Evolutionary conservation across 2,888 invertebrate genomes (phyloP), one percentile per base, ranked within the genome.

Genomic region (Pseudanteris insignis): DNA sequence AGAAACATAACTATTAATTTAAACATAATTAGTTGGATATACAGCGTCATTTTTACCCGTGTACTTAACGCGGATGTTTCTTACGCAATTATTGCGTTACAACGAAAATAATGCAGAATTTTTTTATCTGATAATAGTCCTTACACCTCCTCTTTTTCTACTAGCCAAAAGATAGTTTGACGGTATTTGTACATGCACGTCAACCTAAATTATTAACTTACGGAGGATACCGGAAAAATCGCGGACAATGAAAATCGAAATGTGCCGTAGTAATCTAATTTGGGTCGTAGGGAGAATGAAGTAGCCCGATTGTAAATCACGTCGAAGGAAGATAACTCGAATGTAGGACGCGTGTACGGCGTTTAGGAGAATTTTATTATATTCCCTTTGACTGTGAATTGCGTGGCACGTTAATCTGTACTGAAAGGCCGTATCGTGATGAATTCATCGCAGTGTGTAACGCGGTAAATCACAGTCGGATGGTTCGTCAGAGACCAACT

Each of bases 401-500:
- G 59, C 59, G 59, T 59, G 58, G 34, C 32, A 59, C 59, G 59
- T 64, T 62, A 55, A 64, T 55, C 63, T 58, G 57, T 38, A 58
- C 53, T 65, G 63, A 61, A 59, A 63, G 59, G 59, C 44, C 64
- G 57, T 68, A 69, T 70, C 70, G 63, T 65, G 67, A 71, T 72
- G 61, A 62, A 63, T 58, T 51, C 67, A 63, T 59, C 65, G 68
- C 71, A 61, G 65, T 67, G 69, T 70, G 60, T 72, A 70, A 70
- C 68, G 68, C 62, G 71, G 68, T 68, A 70, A 70, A 74, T 77
- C 71, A 71, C 70, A 71, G 70, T 69, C 69, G 71, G 70, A 72
- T 72, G 72, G 69, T 67, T 66, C 70, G 69, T 72, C 70, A 73
- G 70, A 64, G 67, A 53, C 69, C 70, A 70, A 75, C 70, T 72